These are phyloP conservation scores for Rhinogobius similis DNA, from an alignment of 2,113 vertebrate genomes.

Conservation along the genomic window DNA sequence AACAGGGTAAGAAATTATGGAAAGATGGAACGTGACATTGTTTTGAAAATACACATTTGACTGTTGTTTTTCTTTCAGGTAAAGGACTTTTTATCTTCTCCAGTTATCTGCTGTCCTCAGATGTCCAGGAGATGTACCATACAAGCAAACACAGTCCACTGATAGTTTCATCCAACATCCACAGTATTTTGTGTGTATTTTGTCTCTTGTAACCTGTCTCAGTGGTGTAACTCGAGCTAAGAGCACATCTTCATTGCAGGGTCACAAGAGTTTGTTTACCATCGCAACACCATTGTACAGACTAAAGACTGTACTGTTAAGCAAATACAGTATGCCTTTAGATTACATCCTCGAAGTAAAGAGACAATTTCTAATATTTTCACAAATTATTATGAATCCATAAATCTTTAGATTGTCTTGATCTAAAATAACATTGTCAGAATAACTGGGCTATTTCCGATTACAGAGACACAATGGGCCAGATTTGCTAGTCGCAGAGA, in stretches of 20 bases:
- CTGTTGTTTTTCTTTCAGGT: not conserved
- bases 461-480: not conserved
- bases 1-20: no score
- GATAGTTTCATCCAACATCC: not conserved
- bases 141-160: not conserved
- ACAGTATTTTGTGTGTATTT: conserved; percentile 5
- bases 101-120: not conserved
- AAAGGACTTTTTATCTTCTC: not conserved
- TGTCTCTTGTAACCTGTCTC: conserved; percentile 4
- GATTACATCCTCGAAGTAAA: not conserved
- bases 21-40: not conserved
- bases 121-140: not conserved
- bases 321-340: not conserved
- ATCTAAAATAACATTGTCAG: not conserved
- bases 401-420: not conserved
- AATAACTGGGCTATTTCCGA: not conserved
- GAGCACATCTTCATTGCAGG: not conserved
- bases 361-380: not conserved
- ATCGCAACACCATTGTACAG: not conserved
- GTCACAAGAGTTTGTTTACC: not conserved
- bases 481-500: not conserved
- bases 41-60: not conserved
- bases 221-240: conserved; percentile 1
- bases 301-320: not conserved
- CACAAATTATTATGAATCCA: not conserved